Base-by-base conservation (phyloP, 2,888 invertebrate species). In the Tinea semifulvella region DNA sequence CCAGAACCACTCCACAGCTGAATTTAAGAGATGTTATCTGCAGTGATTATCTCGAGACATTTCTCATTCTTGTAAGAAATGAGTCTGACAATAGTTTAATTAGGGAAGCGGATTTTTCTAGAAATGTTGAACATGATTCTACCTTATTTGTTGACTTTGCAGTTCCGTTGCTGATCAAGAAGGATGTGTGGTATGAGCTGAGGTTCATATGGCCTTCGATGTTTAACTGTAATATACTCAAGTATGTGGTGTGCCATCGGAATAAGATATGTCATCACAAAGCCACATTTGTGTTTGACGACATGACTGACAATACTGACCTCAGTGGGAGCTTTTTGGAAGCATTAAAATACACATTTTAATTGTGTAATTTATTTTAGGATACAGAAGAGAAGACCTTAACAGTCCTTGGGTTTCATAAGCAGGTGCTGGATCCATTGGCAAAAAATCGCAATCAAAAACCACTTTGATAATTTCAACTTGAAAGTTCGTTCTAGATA, bases 101-200 rank as follows among this genome's bases (percentile, higher is more conserved):
- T 46, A 70, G 67, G 49, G 56, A 57, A 43, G 67, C 68, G 1
- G 68, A 70, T 50, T 76, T 69, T 54, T 64, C 63, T 50, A 66
- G 67, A 48, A 65, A 63, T 42, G 68, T 79, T 31, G 68, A 74
- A 46, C 81, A 75, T 64, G 75, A 81, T 56, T 67, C 75, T 35
- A 57, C 65, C 48, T 64, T 81, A 49, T 67, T 70, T 46, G 67
- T 83, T 49, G 65, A 68, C 45, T 61, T 83, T 22, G 55, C 58
- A 39, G 69, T 77, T 48, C 76, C 81, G 10, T 68, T 71, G 50
- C 67, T 77, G 47, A 58, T 82, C 17, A 70, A 70, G 53, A 76
- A 69, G 55, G 66, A 74, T 53, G 61, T 65, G 43, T 79, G 75
- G 79, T 79, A 81, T 49, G 70, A 63, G 59, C 67, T 82, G 40